Base-by-base conservation (phyloP, 2,888 invertebrate species). In the Antheraea yamamai region DNA sequence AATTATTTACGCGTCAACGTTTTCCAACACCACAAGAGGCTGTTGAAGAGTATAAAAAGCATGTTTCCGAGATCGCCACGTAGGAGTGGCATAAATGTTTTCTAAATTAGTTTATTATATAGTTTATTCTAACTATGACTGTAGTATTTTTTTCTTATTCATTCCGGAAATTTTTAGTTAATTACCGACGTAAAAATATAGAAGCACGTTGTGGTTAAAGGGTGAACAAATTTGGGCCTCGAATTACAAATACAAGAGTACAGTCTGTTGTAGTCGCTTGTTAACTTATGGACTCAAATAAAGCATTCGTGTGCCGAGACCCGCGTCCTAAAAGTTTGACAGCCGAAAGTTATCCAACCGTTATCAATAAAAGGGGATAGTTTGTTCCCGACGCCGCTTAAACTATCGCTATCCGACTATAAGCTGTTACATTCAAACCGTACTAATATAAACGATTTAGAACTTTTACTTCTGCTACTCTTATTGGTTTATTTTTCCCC, bases 311-410 rank as follows among this genome's bases (percentile, higher is more conserved):
- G 61, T 23, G 30, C 66, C 23, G 74, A 16, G 73, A 55, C 74
- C 35, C 39, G 47, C 64, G 61, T 52, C 73, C 73, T 51, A 70
- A 74, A 75, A 75, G 68, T 76, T 76, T 55, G 55, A 70, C 58
- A 75, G 68, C 51, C 52, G 61, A 76, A 73, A 68, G 66, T 73
- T 64, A 26, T 68, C 64, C 47, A n/a, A 47, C 75, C n/a, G 73
- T 70, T 76, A 75, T 75, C 77, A 76, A 76, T 76, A 77, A 76
- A 75, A 66, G 35, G 73, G 35, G 61, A 77, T 75, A 77, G 77
- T 75, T 77, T 70, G 8, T 66, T 4, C 26, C 64, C 61, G n/a
- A n/a, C 61, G 23, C 12, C 61, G 16, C 14, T 16, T 64, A 14
- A 18, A 64, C 26, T 64, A 23, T 16, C 20, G 58, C n/a, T 74